Conservation (phyloP, 2,797 vertebrate genomes). For the Bradypodion pumilum region DNA sequence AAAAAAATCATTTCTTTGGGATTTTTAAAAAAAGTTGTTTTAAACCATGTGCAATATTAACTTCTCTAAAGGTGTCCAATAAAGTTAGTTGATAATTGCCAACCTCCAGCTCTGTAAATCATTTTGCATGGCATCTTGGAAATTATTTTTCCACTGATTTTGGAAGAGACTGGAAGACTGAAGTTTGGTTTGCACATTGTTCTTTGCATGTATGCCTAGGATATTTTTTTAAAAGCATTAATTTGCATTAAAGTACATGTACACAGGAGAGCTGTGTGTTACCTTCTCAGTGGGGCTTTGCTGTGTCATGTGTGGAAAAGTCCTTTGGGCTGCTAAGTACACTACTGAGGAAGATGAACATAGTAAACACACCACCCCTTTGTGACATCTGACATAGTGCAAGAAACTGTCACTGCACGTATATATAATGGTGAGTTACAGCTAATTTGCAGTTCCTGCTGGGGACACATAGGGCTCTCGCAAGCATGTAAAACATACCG, state of each 20-base stretch:
- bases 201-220: not conserved
- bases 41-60: conserved; percentile 30
- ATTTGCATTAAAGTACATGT: not conserved
- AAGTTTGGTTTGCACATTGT: not conserved
- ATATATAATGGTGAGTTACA: not conserved
- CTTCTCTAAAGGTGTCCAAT: conserved; percentile 30
- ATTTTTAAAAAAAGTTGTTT: not conserved
- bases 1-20: not conserved
- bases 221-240: not conserved
- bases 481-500: too few relatives aligned
- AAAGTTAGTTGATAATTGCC: conserved; percentile 27
- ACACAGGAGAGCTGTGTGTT: not conserved
- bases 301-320: not conserved
- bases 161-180: not conserved
- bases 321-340: not conserved
- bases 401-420: not conserved
- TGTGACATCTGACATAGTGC: too few relatives aligned
- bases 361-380: not conserved
- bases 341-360: not conserved
- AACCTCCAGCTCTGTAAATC: not conserved
- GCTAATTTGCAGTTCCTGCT: not conserved
- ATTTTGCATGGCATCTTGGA: not conserved
- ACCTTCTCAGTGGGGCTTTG: not conserved
- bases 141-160: not conserved
- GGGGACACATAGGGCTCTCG: not conserved